phyloP scores from a whole-genome alignment of 2,888 invertebrate species.

The Drosophila buzzatii region DNA sequence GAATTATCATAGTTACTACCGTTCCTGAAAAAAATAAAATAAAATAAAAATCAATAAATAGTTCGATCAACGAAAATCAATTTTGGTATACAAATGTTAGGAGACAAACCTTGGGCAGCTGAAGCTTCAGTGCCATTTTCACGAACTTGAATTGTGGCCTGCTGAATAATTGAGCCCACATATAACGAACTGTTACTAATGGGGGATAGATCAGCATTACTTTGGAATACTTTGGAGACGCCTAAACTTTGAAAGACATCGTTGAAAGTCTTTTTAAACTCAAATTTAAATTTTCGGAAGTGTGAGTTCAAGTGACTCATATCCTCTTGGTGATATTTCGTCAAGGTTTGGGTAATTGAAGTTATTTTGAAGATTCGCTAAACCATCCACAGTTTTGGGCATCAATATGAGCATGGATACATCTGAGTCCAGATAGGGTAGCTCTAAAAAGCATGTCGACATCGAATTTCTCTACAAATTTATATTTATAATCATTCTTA shows the following conservation, averaged over 20 bases:
- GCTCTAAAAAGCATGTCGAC: not conserved
- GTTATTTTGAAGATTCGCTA: not conserved
- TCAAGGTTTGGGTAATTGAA: not conserved
- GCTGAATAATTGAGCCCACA: not conserved
- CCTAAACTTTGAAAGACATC: not conserved
- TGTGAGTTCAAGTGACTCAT: fast-evolving
- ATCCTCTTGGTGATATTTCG: not conserved
- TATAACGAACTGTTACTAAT: not conserved
- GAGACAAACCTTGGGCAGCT: not conserved
- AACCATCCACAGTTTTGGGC: not conserved
- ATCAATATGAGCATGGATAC: not conserved
- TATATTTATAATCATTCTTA: not conserved
- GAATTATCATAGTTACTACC: too few relatives aligned
- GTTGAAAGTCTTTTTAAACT: not conserved
- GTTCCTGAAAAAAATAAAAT: too few relatives aligned
- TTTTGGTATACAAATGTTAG: not conserved
- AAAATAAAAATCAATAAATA: too few relatives aligned
- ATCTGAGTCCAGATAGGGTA: not conserved
- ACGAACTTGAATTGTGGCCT: not conserved
- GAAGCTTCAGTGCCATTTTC: not conserved
- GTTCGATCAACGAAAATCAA: not conserved
- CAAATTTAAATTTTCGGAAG: not conserved
- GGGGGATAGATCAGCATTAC: fast-evolving
- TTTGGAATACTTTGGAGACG: not conserved
- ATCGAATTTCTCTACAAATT: not conserved